Evolutionary conservation across 2,113 vertebrate genomes (phyloP), one percentile per base, ranked within the genome.

Genomic region (Carettochelys insculpta): DNA sequence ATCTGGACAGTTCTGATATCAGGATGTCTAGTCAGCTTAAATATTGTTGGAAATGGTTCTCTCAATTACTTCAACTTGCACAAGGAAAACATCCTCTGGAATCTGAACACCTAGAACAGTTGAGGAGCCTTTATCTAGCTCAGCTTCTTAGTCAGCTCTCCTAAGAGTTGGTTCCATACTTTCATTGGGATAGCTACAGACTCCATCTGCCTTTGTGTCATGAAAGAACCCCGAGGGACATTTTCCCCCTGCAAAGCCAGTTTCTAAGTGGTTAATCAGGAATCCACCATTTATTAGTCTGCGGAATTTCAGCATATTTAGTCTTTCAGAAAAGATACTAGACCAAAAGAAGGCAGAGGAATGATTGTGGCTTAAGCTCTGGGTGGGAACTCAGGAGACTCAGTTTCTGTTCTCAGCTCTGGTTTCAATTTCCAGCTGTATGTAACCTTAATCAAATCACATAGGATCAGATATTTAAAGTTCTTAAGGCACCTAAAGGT

Each of bases 261-360:
- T 43, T 12, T 85, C 88, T 89, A 68, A 80, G 77, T 51, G 34
- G 17, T 56, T 65, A 82, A 68, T 68, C 38, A 89, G 83, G 88
- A 68, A 38, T 16, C 9, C 7, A 5, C 1, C 29, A 13, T 1
- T 90, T 91, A 79, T 53, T 54, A 82, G 77, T 90, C 31, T 77
- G 54, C 75, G 61, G n/a, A 82, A 51, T 90, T 85, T 93, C 90
- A 85, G 90, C 71, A 13, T 38, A 25, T 14, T 79, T 79, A 27
- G 25, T 41, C 34, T 52, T 53, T 38, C 27, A 53, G n/a, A 38
- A 10, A 17, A 52, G 38, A 25, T n/a, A 4, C 86, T 86, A 47
- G 85, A 85, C 75, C 78, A 48, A 87, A 94, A 45, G 2, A 2
- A 92, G 27, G 87, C 52, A 87, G 91, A 92, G 93, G 77, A 24